These are phyloP conservation scores for Epistrophe eligans DNA, from an alignment of 2,888 invertebrate species.

Conservation along the genomic window DNA sequence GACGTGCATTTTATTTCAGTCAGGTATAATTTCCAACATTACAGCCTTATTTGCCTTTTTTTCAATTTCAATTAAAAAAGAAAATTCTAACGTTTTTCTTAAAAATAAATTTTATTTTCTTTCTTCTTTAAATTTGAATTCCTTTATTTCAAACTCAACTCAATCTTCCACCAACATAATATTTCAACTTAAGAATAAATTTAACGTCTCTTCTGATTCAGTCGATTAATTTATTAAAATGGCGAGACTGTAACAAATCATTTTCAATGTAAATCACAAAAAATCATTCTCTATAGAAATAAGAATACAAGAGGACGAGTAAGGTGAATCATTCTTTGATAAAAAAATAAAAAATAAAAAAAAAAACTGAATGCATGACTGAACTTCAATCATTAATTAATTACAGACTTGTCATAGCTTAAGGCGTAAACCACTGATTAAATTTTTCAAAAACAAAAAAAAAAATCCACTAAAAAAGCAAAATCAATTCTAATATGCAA, in stretches of 20 bases:
- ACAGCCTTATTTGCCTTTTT: too few species aligned
- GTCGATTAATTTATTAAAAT: constrained; percentile 28
- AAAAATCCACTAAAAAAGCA: constrained; percentile 38
- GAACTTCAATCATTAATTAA: constrained; percentile 75
- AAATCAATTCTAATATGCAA: constrained; percentile 68
- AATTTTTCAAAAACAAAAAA: constrained; percentile 47
- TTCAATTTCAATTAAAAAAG: too few species aligned
- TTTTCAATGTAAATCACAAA: constrained; percentile 50
- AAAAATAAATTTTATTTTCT: too few species aligned
- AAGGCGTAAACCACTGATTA: constrained; percentile 75
- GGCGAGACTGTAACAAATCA: constrained; percentile 36
- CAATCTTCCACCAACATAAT: neutral
- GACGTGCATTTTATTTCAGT: too few species aligned
- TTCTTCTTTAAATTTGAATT: neutral
- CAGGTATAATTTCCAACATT: too few species aligned
- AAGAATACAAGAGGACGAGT: constrained; percentile 6
- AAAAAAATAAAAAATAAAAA: constrained; percentile 7
- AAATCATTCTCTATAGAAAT: constrained; percentile 26
- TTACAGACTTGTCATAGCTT: constrained; percentile 66
- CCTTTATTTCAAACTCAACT: neutral
- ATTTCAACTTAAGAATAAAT: neutral
- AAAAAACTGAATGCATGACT: constrained; percentile 66
- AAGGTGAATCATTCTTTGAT: constrained; percentile 15
- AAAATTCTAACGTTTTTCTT: too few species aligned
- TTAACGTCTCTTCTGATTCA: neutral